Conservation (phyloP, 92 coral and sea anemone species). For the Palythoa caribaeorum region DNA sequence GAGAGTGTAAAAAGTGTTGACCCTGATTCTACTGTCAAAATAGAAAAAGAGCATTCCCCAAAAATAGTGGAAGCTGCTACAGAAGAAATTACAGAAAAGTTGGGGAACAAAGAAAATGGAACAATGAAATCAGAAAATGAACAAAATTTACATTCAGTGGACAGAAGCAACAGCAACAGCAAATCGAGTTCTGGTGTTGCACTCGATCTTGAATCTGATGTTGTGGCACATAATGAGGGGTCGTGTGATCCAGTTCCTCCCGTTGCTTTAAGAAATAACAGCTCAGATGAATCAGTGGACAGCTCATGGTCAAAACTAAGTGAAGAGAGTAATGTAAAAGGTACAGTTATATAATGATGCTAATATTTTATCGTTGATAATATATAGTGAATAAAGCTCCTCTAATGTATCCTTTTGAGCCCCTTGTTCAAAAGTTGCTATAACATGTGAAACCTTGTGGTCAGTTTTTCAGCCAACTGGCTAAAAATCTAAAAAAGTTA, state of each 20-base stretch:
- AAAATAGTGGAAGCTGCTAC: not conserved
- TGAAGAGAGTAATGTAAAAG: slow-evolving; percentile 67
- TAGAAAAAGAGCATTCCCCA: not conserved
- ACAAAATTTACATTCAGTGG: not conserved
- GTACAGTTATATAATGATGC: not conserved
- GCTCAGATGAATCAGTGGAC: slow-evolving; percentile 78
- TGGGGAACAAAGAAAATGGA: not conserved
- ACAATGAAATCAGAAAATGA: not conserved
- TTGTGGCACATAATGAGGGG: not conserved
- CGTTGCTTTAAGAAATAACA: slow-evolving; percentile 45
- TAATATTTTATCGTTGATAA: not conserved
- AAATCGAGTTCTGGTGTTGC: slow-evolving; percentile 1
- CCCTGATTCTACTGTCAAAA: not conserved
- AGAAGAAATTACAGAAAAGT: not conserved
- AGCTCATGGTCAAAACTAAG: slow-evolving; percentile 93
- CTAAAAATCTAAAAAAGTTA: too few species aligned
- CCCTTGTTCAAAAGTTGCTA: too few species aligned
- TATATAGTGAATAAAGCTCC: too few species aligned
- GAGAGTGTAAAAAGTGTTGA: not conserved
- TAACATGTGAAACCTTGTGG: too few species aligned
- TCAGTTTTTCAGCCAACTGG: too few species aligned
- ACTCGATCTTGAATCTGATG: not conserved
- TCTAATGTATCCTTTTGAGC: too few species aligned
- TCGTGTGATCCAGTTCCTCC: slow-evolving; percentile 38
- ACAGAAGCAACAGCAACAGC: not conserved